Evolutionary conservation across 2,888 invertebrate genomes (phyloP).

Genomic region (Macropis europaea): DNA sequence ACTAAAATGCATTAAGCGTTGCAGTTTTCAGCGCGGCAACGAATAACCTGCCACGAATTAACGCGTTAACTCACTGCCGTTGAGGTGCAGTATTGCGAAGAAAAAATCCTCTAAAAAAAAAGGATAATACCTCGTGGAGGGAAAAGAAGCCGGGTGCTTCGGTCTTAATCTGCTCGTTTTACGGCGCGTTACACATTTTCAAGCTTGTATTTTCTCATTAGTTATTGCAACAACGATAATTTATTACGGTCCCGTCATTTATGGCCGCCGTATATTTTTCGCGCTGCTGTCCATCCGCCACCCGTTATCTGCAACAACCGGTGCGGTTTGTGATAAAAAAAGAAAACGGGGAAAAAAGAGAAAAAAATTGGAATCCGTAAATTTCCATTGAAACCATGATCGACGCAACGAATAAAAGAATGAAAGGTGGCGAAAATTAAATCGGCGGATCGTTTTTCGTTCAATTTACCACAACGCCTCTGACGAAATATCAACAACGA

Average conservation of each 20-base stretch:
- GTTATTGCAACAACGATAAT: slow-evolving; percentile 39
- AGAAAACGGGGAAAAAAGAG: neutral
- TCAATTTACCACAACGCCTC: slow-evolving; percentile 34
- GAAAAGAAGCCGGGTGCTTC: slow-evolving; percentile 15
- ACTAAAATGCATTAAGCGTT: slow-evolving; percentile 30
- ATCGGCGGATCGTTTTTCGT: slow-evolving; percentile 3
- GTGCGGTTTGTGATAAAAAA: neutral
- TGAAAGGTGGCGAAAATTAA: neutral
- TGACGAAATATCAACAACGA: slow-evolving; percentile 56
- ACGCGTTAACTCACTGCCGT: too few relatives aligned
- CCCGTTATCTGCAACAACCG: neutral
- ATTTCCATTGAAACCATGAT: slow-evolving; percentile 44
- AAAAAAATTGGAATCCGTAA: slow-evolving; percentile 15
- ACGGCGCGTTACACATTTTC: slow-evolving; percentile 43
- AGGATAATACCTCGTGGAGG: slow-evolving; percentile 6
- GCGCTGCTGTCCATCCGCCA: slow-evolving; percentile 33
- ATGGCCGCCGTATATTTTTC: slow-evolving; percentile 29
- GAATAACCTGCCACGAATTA: slow-evolving; percentile 40
- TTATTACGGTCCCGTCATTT: slow-evolving; percentile 42
- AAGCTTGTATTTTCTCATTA: slow-evolving; percentile 38
- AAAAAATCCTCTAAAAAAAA: too few relatives aligned
- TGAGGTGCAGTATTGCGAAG: too few relatives aligned
- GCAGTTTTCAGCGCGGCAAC: too few relatives aligned
- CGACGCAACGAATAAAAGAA: too few relatives aligned
- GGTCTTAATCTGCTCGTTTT: slow-evolving; percentile 46